Evolutionary conservation across 2,888 invertebrate species (phyloP), one percentile per base, ranked within the genome.

Genomic region (Megalurothrips usitatus): DNA sequence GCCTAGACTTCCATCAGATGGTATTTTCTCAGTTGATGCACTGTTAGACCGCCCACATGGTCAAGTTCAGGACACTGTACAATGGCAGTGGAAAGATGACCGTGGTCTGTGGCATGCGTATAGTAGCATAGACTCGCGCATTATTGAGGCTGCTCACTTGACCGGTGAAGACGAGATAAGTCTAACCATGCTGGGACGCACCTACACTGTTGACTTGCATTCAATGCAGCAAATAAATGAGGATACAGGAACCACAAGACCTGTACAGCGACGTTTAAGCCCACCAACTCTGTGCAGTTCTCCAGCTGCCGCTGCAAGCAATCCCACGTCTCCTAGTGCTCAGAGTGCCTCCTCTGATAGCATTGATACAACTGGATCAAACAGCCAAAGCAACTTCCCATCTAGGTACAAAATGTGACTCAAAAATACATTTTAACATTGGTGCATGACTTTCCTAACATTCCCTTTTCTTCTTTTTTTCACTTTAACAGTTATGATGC

Each of bases 141-240:
- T 97, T 84, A 94, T 99, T 83, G 98, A 99, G 91, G 91, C 96
- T 82, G 97, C 98, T 47, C 96, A 96, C 87, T 92, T 95, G 86
- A 94, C 94, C 84, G 96, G 97, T 58, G 98, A 98, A 87, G 97
- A 98, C 87, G 98, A 98, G 88, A 95, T 98, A 84, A 95, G 95
- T 86, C 90, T 99, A 84, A 95, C 94, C 82, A 95, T 97, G 81
- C 91, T 96, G 86, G 97, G 97, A 80, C 92, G 97, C 85, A 96
- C 97, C 3, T 98, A 98, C 89, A 97, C 97, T 0, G 94, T 99
- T 84, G 98, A 99, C 89, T 95, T 99, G 86, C 94, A 96, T 86
- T 94, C 96, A 84, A 97, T 98, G 97, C 97, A 97, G 88, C 98
- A 99, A 90, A 96, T 98, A 84, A 99, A 98, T 88, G 98, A 99